Evolutionary conservation across 2,888 invertebrate species (phyloP), one percentile per base, ranked within the genome.

Genomic region (Tipula vernalis): DNA sequence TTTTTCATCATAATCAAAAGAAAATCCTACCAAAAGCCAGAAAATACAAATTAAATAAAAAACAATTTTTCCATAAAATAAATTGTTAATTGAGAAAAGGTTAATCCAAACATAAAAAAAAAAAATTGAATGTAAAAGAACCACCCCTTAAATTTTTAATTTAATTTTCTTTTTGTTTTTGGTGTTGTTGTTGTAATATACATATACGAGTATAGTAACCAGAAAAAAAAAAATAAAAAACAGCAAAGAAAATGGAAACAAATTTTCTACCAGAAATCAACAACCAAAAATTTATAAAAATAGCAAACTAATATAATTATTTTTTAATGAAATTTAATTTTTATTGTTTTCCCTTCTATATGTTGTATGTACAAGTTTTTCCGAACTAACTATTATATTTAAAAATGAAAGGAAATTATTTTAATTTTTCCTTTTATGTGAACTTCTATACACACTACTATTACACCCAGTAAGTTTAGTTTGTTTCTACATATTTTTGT

Each of bases 1-100:
- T 18, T 71, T 18, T 28, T 28, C 28, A 71, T 28, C 71, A 71
- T 71, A 71, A 71, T 71, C 71, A 71, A 71, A 71, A 71, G 71
- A 71, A 71, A 71, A 71, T 71, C 71, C 71, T 71, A 71, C 71
- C 71, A 71, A 71, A 71, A 71, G 71, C 71, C 71, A 71, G 71
- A 71, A 71, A 71, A 71, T 71, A 71, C 71, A 71, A 71, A 71
- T 71, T 71, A 71, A 71, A 71, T 71, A 71, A 71, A 71, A 71
- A 71, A 71, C 28, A 71, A 71, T 71, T 71, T 71, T 71, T 28
- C 71, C 71, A 71, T 71, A 71, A 71, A 71, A 71, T 71, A 71
- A 71, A 71, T 71, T 71, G 71, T 71, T 71, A 71, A 71, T 71
- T 71, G 71, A 71, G 28, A 71, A 71, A 71, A 71, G 71, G 71